Evolutionary conservation across 2,113 vertebrate species (phyloP), one percentile per base, ranked within the genome.

Genomic region (Mola mola): DNA sequence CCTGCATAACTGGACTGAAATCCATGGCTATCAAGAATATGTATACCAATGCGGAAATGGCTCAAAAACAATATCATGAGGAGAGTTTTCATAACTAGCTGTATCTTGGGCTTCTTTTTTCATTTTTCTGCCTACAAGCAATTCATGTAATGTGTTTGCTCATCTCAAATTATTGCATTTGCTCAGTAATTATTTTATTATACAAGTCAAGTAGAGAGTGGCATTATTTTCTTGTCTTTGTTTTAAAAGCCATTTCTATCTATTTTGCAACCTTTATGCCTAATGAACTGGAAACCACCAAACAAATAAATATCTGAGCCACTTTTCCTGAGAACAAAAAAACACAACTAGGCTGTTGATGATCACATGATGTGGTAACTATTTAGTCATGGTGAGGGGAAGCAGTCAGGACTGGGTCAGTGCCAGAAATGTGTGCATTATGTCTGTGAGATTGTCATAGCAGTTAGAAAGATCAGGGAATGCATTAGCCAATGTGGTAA

Each of bases 401-500:
- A 57, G 38, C 31, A 46, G 33, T 12, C 19, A 11, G 0, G 10
- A 4, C 63, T 37, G 31, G n/a, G 51, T 20, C 42, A 41, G 4
- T 12, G 47, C 13, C 15, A 11, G 9, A 55, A 61, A 40, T 28
- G 24, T 24, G 5, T 28, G 8, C 4, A 22, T 9, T 25, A 17
- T 43, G 16, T 53, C 16, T 44, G 15, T 43, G 12, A 15, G 19
- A 63, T 21, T 37, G 33, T 20, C 13, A 53, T 8, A 17, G 31
- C 60, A 47, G 29, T 24, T 17, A 65, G 24, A 21, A 15, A 24
- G 62, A 56, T 28, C 25, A 48, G 52, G 47, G 65, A 8, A 78
- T 57, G 53, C 72, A 75, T 79, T 75, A 71, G 56, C 66, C 21
- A 25, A 8, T 22, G 70, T 58, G 73, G 59, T 64, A 81, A 82